phyloP scores from a whole-genome alignment of 2,888 invertebrate genomes.

The Spodoptera exigua region DNA sequence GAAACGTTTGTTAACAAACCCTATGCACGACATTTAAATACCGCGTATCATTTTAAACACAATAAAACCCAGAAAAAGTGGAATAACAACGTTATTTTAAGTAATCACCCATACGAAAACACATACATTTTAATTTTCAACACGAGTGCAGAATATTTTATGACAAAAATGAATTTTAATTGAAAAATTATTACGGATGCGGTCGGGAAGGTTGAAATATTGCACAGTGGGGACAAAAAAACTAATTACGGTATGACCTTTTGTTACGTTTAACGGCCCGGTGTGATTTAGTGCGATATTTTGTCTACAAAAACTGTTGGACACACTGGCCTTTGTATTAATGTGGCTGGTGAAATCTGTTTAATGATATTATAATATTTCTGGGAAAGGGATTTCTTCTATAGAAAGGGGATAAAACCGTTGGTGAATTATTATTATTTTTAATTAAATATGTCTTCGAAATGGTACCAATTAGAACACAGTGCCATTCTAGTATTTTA shows the following conservation, averaged over 20 bases:
- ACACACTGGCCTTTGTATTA: constrained; percentile 43
- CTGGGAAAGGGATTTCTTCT: constrained; percentile 17
- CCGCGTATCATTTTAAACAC: constrained; percentile 19
- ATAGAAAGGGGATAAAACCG: not conserved
- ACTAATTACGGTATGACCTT: constrained; percentile 78
- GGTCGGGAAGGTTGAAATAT: constrained; percentile 77
- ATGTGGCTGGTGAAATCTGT: constrained; percentile 44
- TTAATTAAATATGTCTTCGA: not conserved
- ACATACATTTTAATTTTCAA: constrained; percentile 62
- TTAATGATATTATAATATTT: constrained; percentile 50
- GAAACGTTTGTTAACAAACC: not conserved
- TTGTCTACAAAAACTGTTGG: constrained; percentile 57
- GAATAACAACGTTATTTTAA: constrained; percentile 50
- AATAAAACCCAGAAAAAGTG: constrained; percentile 35
- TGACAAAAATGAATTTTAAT: constrained; percentile 75
- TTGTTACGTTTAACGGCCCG: constrained; percentile 66
- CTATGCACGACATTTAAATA: not conserved
- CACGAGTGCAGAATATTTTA: constrained; percentile 63
- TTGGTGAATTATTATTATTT: constrained; percentile 18
- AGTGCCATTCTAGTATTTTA: not conserved
- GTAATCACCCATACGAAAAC: constrained; percentile 56
- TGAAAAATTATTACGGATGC: constrained; percentile 81
- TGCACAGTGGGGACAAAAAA: constrained; percentile 74
- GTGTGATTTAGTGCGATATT: constrained; percentile 74
- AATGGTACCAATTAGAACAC: not conserved